Base-by-base conservation (phyloP, 2,888 invertebrate species). In the Napeogenes inachia region DNA sequence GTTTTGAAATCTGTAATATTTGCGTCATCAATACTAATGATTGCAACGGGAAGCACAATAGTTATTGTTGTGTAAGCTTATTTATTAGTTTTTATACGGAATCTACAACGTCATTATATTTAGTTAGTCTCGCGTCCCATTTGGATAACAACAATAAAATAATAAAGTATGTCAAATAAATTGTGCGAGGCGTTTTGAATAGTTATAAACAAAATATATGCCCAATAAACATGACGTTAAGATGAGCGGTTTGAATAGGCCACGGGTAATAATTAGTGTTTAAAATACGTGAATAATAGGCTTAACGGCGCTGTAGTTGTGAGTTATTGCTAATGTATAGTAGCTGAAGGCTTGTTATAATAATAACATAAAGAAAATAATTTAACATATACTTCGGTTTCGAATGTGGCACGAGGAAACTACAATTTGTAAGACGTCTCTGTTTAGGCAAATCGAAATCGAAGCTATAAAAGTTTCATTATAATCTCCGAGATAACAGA, bases 11-110 rank as follows among this genome's bases (percentile, higher is more conserved):
- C 76, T 75, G 84, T 86, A 80, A 82, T 81, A 85, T 89, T 88
- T 85, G 81, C 89, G 89, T 90, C 90, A 90, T 90, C 88, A 84
- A 82, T 84, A 85, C 85, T 90, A 90, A 90, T 89, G 89, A 89
- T 87, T 87, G 85, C 83, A 82, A 85, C 82, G 76, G 78, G 80
- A 79, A 79, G 79, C 81, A 89, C 88, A 88, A 89, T 88, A 80
- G 80, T 81, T 76, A 89, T 89, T 89, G 89, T 89, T 85, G 80
- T 81, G 75, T 77, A 75, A 75, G 75, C 76, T 79, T 79, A 79
- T 79, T 74, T 73, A 69, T 73, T 67, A 59, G 71, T 72, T 82
- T 85, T 79, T 76, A 70, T 69, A 71, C 69, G 75, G 76, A 87
- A 81, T 84, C 73, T 78, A 87, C 89, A 82, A 73, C 82, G 89